Evolutionary conservation across 2,888 invertebrate genomes (phyloP).

Genomic region (Acrocera orbiculus): DNA sequence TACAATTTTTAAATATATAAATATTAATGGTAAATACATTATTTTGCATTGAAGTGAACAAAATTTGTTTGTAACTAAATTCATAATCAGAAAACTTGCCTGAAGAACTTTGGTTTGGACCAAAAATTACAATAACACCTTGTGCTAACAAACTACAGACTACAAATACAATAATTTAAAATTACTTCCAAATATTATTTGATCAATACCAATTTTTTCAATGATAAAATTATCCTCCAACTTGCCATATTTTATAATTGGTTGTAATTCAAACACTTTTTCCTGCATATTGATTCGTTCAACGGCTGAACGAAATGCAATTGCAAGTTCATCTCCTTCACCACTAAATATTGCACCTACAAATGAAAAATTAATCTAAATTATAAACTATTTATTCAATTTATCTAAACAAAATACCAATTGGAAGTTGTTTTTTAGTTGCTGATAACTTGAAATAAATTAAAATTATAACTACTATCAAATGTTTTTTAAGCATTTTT

Average conservation of each 20-base stretch:
- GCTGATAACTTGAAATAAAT: too few relatives aligned
- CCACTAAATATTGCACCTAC: constrained; percentile 35
- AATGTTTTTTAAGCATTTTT: too few relatives aligned
- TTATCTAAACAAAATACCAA: too few relatives aligned
- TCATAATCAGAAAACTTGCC: too few relatives aligned
- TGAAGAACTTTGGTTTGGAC: constrained; percentile 37
- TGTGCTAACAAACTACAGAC: constrained; percentile 45
- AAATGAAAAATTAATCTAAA: too few relatives aligned
- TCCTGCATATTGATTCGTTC: constrained; percentile 31
- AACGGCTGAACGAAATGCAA: constrained; percentile 40
- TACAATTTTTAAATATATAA: constrained; percentile 8
- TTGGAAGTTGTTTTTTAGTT: too few relatives aligned
- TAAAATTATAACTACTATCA: too few relatives aligned
- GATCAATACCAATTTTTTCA: constrained; percentile 23
- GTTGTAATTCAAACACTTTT: constrained; percentile 22
- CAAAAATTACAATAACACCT: constrained; percentile 58
- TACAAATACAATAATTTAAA: constrained; percentile 19
- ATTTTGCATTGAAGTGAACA: too few relatives aligned
- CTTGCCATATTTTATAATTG: constrained; percentile 22
- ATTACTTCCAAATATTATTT: not conserved
- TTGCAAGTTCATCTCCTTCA: constrained; percentile 36
- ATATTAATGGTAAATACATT: too few relatives aligned
- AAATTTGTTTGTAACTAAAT: too few relatives aligned
- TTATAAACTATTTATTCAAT: too few relatives aligned
- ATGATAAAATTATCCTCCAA: constrained; percentile 26